Evolutionary conservation across 2,113 vertebrate species (phyloP), one percentile per base, ranked within the genome.

Genomic region (Piprites chloris): DNA sequence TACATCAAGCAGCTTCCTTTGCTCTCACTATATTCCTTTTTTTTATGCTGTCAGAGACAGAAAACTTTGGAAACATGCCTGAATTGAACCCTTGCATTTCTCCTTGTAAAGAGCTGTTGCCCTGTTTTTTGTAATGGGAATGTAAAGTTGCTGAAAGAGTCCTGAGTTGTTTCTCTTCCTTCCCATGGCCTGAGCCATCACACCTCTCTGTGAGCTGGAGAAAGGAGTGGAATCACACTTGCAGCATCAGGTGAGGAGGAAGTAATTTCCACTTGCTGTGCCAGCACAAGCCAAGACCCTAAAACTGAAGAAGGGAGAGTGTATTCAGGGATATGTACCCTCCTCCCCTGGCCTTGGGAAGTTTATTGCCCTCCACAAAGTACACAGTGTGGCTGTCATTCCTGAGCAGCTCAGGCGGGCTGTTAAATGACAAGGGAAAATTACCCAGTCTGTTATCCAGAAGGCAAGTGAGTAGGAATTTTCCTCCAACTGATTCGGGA

Each of bases 401-500:
- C 41, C 81, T 4, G 12, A 85, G 87, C 67, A 87, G 85, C 90
- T 91, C 94, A 80, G 78, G 41, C 7, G 4, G 80, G 61, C 76
- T 2, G 2, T 90, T 96, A 78, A 68, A 69, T 62, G 76, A 65
- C 81, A 77, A 81, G 77, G 84, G 94, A 95, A 96, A 93, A 96
- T 96, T 88, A 93, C 61, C 53, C 96, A 89, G 90, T 65, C 94
- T 85, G 94, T 87, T 96, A 59, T 97, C 76, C 94, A 92, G 95
- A 96, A 97, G 93, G 96, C 94, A 88, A 94, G 81, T 37, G 77
- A 93, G 69, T 33, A 78, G 88, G 81, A 95, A 92, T 92, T 93
- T 97, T 96, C 79, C 87, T 96, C 80, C 23, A 16, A 92, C 79
- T 37, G 33, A 55, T 94, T 86, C 66, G 88, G 82, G 84, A 93